Percentiles rank a stretch among this genome's conserved stretches.
Evolutionary conservation across 2,888 invertebrate species (phyloP).

Genomic region (Lacanobia oleracea): DNA sequence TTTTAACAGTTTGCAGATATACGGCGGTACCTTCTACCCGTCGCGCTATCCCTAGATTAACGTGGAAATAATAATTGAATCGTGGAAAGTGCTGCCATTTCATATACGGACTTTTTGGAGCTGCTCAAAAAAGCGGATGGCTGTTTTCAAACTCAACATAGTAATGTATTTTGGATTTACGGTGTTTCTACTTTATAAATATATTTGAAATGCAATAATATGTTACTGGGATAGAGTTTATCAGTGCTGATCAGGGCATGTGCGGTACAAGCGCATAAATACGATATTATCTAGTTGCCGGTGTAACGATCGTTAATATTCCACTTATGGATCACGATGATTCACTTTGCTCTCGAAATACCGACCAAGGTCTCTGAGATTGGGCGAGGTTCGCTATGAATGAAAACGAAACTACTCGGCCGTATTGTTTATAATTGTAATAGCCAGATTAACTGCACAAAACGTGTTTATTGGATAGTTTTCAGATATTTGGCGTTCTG

Average conservation of each 20-base stretch:
- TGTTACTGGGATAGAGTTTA: not conserved
- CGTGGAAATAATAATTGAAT: not conserved
- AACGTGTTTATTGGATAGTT: not conserved
- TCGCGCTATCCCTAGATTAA: not conserved
- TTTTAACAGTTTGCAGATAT: not conserved
- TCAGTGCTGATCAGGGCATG: constrained; percentile 6
- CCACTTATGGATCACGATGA: constrained; percentile 46
- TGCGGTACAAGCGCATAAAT: constrained; percentile 19
- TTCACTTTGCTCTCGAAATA: constrained; percentile 49
- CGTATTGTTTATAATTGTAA: constrained; percentile 33
- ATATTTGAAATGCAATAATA: not conserved
- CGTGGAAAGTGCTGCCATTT: not conserved
- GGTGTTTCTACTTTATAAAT: not conserved
- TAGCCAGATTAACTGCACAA: not conserved
- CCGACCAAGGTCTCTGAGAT: constrained; percentile 46
- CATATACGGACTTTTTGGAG: not conserved
- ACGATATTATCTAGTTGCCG: constrained; percentile 40
- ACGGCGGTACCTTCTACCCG: not conserved
- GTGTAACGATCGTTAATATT: constrained; percentile 42
- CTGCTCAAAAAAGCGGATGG: not conserved
- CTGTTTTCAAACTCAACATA: not conserved
- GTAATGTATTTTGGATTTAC: not conserved
- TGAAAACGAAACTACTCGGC: constrained; percentile 32
- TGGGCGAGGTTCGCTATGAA: constrained; percentile 37
- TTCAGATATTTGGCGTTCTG: constrained; percentile 3